Conservation (phyloP, 1,140 invertebrate species). For the Drosophila malerkotliana region DNA sequence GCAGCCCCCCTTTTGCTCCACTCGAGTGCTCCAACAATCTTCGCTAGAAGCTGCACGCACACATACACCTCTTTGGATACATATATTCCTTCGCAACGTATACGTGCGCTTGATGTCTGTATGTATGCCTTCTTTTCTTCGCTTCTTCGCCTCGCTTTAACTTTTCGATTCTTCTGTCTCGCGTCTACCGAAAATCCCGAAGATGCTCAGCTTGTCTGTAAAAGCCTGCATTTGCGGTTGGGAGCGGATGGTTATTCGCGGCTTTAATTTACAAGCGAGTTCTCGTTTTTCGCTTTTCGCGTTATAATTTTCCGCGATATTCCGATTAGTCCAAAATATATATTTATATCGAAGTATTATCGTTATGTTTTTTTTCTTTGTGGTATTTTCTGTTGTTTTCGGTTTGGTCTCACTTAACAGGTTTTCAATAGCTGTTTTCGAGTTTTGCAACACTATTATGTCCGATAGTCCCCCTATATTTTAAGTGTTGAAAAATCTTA, state of each 20-base stretch:
- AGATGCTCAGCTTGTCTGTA: constrained; percentile 3
- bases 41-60: constrained; percentile 59
- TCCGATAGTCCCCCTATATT: neutral
- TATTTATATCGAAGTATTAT: neutral
- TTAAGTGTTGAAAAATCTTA: no score
- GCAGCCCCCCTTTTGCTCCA: constrained; percentile 9
- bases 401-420: no score
- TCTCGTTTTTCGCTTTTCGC: constrained; percentile 15
- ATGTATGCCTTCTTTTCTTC: constrained; percentile 67
- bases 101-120: constrained; percentile 56
- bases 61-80: constrained; percentile 55
- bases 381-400: no score
- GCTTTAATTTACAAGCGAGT: constrained; percentile 27
- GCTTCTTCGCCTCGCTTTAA: constrained; percentile 30
- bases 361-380: no score
- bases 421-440: no score
- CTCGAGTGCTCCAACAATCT: constrained; percentile 18
- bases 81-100: constrained; percentile 70
- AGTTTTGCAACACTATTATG: neutral
- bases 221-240: neutral
- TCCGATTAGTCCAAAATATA: constrained; percentile 6
- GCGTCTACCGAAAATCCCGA: constrained; percentile 12
- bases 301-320: constrained; percentile 38
- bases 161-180: constrained; percentile 17
- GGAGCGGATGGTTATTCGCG: neutral